phyloP scores from a whole-genome alignment of 2,888 invertebrate species.

The Zootermopsis nevadensis region DNA sequence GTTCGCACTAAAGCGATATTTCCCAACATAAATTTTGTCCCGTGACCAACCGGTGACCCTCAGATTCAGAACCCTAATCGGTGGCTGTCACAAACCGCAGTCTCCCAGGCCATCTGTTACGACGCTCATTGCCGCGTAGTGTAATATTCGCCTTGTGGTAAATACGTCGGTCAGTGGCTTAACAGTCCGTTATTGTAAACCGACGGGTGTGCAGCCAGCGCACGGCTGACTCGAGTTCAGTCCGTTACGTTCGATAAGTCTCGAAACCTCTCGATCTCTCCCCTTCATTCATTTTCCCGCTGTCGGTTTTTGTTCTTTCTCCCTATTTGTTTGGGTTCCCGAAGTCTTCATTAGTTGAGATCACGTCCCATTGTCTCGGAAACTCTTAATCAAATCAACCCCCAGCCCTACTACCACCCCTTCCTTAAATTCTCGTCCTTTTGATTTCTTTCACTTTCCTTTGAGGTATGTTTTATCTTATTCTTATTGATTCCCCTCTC shows the following conservation, averaged over 20 bases:
- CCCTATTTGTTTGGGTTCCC: conserved; percentile 37
- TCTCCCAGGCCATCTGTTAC: too few relatives aligned
- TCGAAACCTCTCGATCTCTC: background rate
- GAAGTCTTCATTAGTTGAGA: conserved; percentile 39
- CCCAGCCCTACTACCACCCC: background rate
- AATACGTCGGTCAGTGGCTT: background rate
- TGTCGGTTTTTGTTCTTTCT: conserved; percentile 30
- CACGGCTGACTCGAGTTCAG: conserved; percentile 24
- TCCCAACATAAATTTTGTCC: too few relatives aligned
- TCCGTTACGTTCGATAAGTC: background rate
- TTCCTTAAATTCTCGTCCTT: background rate
- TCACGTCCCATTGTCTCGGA: conserved; percentile 36
- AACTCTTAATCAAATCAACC: conserved; percentile 43
- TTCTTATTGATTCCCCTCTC: conserved; percentile 19
- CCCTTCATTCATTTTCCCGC: conserved; percentile 9
- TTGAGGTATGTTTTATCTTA: conserved; percentile 37
- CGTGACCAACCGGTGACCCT: too few relatives aligned
- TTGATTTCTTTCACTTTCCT: conserved; percentile 28
- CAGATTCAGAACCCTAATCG: too few relatives aligned
- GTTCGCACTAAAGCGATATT: too few relatives aligned
- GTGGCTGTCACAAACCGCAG: too few relatives aligned
- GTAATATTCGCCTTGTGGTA: too few relatives aligned
- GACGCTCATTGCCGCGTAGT: too few relatives aligned
- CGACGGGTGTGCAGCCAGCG: background rate
- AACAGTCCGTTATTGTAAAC: background rate